These are phyloP conservation scores for Vireo griseus DNA, from an alignment of 2,797 vertebrate species.

Conservation along the genomic window DNA sequence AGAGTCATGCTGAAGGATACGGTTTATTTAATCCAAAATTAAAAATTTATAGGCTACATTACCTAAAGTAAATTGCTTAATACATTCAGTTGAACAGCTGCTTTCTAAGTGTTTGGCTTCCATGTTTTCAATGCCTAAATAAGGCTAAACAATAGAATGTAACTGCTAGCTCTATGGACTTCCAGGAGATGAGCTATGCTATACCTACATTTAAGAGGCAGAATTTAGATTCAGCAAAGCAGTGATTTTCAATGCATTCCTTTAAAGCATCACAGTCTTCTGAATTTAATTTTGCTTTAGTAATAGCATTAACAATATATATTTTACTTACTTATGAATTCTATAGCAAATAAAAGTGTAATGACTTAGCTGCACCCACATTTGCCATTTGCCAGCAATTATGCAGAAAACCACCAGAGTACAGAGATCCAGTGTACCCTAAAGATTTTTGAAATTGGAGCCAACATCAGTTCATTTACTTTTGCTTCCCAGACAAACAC, in stretches of 20 bases:
- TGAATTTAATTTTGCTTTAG: background rate
- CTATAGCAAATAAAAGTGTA: background rate
- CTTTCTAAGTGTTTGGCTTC: constrained; percentile 57
- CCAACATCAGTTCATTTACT: rapidly evolving
- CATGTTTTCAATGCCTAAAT: constrained; percentile 56
- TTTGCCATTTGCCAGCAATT: background rate
- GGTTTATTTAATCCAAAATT: constrained; percentile 82
- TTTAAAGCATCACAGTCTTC: background rate
- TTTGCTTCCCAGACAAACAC: background rate
- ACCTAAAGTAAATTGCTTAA: constrained; percentile 80
- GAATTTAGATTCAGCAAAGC: background rate
- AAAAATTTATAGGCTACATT: constrained; percentile 81
- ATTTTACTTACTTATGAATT: background rate
- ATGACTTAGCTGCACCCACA: background rate
- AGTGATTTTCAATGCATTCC: background rate
- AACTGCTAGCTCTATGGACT: background rate
- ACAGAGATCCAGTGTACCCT: background rate
- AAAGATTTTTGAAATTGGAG: background rate
- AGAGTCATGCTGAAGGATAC: constrained; percentile 69
- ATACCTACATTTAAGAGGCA: background rate
- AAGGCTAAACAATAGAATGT: constrained; percentile 10
- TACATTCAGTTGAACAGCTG: constrained; percentile 76
- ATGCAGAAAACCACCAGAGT: background rate
- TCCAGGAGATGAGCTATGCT: background rate
- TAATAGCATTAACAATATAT: background rate